Conservation (phyloP, 2,797 vertebrate species). For the Oreochromis grahami region DNA sequence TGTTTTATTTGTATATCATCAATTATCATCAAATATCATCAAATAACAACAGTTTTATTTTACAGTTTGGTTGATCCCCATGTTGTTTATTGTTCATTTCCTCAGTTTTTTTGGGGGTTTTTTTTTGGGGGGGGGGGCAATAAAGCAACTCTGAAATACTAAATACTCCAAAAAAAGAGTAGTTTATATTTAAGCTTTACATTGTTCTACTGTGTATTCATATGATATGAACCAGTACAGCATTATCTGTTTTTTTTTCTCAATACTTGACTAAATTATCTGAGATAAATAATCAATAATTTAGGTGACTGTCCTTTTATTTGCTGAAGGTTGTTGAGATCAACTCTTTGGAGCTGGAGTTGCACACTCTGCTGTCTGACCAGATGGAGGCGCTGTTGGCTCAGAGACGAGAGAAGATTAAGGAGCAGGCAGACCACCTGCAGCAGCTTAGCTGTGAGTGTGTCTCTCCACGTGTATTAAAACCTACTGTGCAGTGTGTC, state of each 20-base stretch:
- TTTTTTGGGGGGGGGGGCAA: too few species aligned
- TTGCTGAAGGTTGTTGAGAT: slow-evolving; percentile 67
- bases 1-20: too few species aligned
- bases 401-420: slow-evolving; percentile 79
- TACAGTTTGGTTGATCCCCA: too few species aligned
- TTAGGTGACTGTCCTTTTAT: neutral
- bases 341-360: slow-evolving; percentile 82
- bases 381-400: slow-evolving; percentile 69
- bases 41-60: too few species aligned
- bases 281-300: neutral
- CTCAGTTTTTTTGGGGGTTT: too few species aligned
- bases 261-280: neutral
- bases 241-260: neutral
- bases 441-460: slow-evolving; percentile 81
- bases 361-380: slow-evolving; percentile 79
- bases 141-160: too few species aligned
- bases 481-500: neutral
- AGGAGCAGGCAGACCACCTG: slow-evolving; percentile 77
- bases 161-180: neutral
- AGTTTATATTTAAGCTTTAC: neutral
- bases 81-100: too few species aligned
- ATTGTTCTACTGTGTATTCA: neutral
- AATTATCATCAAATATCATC: too few species aligned
- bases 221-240: neutral
- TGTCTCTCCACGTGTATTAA: neutral